phyloP scores from a whole-genome alignment of 2,888 invertebrate genomes.

The Gymnocheta viridis region DNA sequence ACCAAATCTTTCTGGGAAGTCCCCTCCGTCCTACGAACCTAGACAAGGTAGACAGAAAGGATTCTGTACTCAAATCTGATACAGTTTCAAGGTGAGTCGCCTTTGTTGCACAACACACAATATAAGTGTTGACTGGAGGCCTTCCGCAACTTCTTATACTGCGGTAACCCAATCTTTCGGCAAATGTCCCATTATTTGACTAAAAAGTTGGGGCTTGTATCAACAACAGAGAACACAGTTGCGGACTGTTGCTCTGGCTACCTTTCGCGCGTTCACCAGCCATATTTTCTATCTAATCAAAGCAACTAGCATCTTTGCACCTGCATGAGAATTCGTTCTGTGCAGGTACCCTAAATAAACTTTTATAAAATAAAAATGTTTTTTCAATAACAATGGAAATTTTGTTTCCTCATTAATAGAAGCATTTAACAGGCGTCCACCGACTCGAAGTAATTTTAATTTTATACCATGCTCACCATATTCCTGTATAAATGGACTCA shows the following conservation, averaged over 20 bases:
- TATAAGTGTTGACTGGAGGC: not conserved
- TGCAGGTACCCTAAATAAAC: not conserved
- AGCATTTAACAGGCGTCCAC: conserved; percentile 6
- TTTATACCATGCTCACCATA: not conserved
- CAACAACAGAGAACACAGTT: not conserved
- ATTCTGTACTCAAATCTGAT: conserved; percentile 32
- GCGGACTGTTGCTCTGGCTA: not conserved
- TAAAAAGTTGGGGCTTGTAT: not conserved
- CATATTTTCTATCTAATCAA: conserved; percentile 18
- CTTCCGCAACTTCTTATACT: not conserved
- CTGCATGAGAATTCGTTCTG: conserved; percentile 9
- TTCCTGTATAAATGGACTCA: not conserved
- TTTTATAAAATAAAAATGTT: conserved; percentile 1
- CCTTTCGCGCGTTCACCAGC: not conserved
- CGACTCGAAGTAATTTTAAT: not conserved
- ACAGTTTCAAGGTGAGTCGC: conserved; percentile 27
- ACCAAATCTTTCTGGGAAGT: not conserved
- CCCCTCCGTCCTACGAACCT: conserved; percentile 21
- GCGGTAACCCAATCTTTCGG: conserved; percentile 1
- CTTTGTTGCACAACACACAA: conserved; percentile 42
- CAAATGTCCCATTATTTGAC: conserved; percentile 1
- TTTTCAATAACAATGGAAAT: not conserved
- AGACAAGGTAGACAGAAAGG: not conserved
- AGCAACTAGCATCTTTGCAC: conserved; percentile 7
- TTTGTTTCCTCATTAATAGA: not conserved